Evolutionary conservation across 1,140 invertebrate species (phyloP), one percentile per base, ranked within the genome.

Genomic region (Chironomus tepperi): DNA sequence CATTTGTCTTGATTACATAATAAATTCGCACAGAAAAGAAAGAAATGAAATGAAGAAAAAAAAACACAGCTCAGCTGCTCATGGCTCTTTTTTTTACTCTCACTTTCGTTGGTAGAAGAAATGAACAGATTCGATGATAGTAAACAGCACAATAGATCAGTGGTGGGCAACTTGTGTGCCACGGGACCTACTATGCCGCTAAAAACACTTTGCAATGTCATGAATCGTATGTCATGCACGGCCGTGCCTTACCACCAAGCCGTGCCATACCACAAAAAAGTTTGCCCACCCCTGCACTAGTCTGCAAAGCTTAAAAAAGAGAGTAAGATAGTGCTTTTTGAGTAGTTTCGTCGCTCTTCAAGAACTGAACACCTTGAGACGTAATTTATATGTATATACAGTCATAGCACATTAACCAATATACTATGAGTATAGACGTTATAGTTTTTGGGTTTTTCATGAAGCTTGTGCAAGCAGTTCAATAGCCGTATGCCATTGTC

Each of bases 1-100:
- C 47, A 57, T 57, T 57, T 57, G 9, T 57, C n/a, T 57, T 57
- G 47, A 57, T 57, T 57, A 57, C 47, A 57, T 57, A 57, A 57
- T 57, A 12, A n/a, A 15, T 57, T 57, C 10, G 9, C 47, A 57
- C 47, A 15, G 47, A 57, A 1, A 57, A 57, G 12, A 47, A 57
- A 57, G 12, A 47, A 15, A 57, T 57, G 12, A 57, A 57, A 57
- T 57, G 47, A 1, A 57, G 47, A 34, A 34, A 34, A 34, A 34
- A 34, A 34, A 34, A 34, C 24, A 34, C 24, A 2, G 24, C 24
- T 34, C 24, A 34, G 24, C 24, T 34, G 24, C 24, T 34, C 24
- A 2, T 57, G 12, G 47, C 47, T 57, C 10, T 5, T 47, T 10
- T n/a, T 12, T n/a, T 57, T 57, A 15, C 47, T 57, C 47, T 57